These are phyloP conservation scores for Heterohyrax brucei DNA, from an alignment of 2,797 vertebrate genomes.

Conservation along the genomic window DNA sequence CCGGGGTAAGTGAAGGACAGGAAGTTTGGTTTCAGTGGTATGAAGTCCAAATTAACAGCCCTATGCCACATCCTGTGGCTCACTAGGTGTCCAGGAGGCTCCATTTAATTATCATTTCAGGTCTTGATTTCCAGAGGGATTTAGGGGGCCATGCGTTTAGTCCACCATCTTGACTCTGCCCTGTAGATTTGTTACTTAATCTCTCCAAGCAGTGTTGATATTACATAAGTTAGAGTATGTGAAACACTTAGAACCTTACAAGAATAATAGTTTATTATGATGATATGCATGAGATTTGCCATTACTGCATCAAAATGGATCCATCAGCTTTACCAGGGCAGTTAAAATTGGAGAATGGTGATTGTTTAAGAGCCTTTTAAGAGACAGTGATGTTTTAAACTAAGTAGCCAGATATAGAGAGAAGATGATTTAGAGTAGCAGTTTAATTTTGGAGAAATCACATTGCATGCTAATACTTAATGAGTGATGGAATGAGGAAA, in stretches of 20 bases:
- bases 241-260: background rate
- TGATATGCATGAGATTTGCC: background rate
- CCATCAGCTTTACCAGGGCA: background rate
- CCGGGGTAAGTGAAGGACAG: too few species aligned
- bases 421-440: slow-evolving; percentile 16
- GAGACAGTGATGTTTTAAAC: background rate
- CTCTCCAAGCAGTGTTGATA: background rate
- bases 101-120: too few species aligned
- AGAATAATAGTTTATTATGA: background rate
- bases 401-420: background rate
- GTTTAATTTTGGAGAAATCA: slow-evolving; percentile 46
- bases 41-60: too few species aligned
- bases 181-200: background rate
- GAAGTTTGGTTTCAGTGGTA: too few species aligned
- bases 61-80: too few species aligned
- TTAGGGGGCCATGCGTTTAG: too few species aligned
- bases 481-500: background rate
- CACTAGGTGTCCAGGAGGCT: too few species aligned
- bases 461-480: background rate
- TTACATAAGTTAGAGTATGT: background rate
- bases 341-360: background rate
- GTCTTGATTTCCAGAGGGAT: too few species aligned
- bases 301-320: slow-evolving; percentile 1
- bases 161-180: too few species aligned
- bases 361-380: background rate